Conservation (phyloP, 2,888 invertebrate species). For the Platerodrilus igneus region DNA sequence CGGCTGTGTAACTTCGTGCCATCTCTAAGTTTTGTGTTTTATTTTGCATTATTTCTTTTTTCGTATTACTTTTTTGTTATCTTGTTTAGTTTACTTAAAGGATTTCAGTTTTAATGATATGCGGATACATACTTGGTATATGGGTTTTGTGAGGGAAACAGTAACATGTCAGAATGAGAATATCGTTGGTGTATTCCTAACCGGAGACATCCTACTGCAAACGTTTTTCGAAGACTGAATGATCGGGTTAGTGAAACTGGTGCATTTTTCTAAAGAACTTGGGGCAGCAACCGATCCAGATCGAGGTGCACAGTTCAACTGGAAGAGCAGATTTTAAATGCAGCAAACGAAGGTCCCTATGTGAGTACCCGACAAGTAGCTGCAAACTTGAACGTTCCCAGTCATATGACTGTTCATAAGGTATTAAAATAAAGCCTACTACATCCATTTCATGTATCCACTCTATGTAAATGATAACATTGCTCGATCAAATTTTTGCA, state of each 20-base stretch:
- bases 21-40: too few species aligned
- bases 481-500: slow-evolving; percentile 6
- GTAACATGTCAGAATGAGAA: too few species aligned
- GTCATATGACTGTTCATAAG: slow-evolving; percentile 3
- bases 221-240: too few species aligned
- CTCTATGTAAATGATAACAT: slow-evolving; percentile 7
- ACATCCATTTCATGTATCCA: slow-evolving; percentile 5
- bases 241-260: slow-evolving; percentile 9
- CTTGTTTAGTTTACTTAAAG: too few species aligned
- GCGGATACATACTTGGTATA: too few species aligned
- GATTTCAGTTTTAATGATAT: too few species aligned
- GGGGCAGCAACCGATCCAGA: slow-evolving; percentile 8
- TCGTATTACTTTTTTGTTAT: too few species aligned
- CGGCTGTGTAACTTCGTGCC: too few species aligned
- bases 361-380: slow-evolving; percentile 4
- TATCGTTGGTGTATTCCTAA: too few species aligned
- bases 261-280: not conserved
- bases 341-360: slow-evolving; percentile 4
- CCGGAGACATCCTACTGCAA: too few species aligned
- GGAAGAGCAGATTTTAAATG: slow-evolving; percentile 11
- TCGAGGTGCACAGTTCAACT: slow-evolving; percentile 6
- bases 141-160: too few species aligned
- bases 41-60: too few species aligned
- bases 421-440: slow-evolving; percentile 6
- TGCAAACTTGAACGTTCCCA: slow-evolving; percentile 4